Conservation (phyloP, 2,888 invertebrate species). For the Scelioninae gen. 2 region DNA sequence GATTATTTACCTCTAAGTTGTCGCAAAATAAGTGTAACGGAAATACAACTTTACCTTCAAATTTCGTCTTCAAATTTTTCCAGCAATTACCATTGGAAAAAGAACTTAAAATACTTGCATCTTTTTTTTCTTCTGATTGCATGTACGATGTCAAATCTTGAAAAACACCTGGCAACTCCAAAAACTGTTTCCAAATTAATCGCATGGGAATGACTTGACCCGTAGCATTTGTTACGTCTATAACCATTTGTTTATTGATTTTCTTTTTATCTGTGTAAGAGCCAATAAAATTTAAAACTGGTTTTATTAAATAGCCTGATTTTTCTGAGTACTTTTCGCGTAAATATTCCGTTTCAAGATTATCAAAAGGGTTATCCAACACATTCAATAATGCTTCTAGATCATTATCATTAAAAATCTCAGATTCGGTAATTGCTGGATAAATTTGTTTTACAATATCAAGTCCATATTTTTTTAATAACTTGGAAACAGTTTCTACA, state of each 20-base stretch:
- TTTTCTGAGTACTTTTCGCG: constrained; percentile 26
- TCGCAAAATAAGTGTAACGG: constrained; percentile 57
- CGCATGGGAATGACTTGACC: constrained; percentile 23
- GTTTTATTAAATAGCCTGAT: constrained; percentile 32
- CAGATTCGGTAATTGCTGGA: constrained; percentile 1
- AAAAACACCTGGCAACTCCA: constrained; percentile 22
- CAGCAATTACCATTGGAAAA: constrained; percentile 24
- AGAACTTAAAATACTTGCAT: constrained; percentile 1
- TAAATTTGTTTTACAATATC: constrained; percentile 36
- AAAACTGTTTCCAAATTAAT: constrained; percentile 28
- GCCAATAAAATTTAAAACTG: constrained; percentile 35
- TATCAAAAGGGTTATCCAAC: constrained; percentile 25
- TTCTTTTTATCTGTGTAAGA: constrained; percentile 33
- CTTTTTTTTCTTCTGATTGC: constrained; percentile 3
- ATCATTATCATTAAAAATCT: neutral
- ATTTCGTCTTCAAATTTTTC: constrained; percentile 27
- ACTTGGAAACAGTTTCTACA: constrained; percentile 14
- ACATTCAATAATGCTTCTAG: constrained; percentile 10
- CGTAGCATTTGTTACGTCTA: constrained; percentile 11
- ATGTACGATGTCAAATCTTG: constrained; percentile 4
- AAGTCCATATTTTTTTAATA: constrained; percentile 12
- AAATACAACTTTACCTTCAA: constrained; percentile 41
- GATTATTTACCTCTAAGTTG: constrained; percentile 59
- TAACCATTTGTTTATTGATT: constrained; percentile 35
- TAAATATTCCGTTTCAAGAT: constrained; percentile 36